Percentiles rank a stretch among this genome's conserved stretches.
phyloP scores from a whole-genome alignment of 1,140 invertebrate species.

The Drosophila pachea region DNA sequence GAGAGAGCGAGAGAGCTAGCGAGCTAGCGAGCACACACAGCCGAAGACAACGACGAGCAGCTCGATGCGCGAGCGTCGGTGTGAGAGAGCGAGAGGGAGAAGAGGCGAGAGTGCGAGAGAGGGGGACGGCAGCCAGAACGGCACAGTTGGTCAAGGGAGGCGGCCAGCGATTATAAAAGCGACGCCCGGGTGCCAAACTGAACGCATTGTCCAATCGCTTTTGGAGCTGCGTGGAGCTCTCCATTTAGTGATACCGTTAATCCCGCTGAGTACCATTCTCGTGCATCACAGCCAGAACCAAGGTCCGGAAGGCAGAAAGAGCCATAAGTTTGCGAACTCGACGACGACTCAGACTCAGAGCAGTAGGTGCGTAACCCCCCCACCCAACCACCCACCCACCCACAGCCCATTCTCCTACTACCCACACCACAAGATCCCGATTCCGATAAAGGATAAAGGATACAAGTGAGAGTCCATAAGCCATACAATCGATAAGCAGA shows the following conservation, averaged over 20 bases:
- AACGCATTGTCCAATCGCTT: conserved; percentile 75
- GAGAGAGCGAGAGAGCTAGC: background rate
- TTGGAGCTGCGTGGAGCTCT: conserved; percentile 76
- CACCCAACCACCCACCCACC: too few species aligned
- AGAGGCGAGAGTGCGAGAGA: background rate
- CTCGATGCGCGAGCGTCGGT: background rate
- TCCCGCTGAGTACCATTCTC: conserved; percentile 43
- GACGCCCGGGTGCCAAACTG: conserved; percentile 48
- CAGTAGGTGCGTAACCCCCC: conserved; percentile 58
- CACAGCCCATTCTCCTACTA: too few species aligned
- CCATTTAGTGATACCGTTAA: conserved; percentile 61
- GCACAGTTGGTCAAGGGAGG: conserved; percentile 28
- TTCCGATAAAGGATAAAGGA: conserved; percentile 21
- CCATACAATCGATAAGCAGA: background rate
- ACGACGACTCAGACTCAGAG: conserved; percentile 28
- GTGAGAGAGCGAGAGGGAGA: background rate
- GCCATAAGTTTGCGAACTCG: conserved; percentile 36
- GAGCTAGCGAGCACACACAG: background rate
- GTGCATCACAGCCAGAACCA: conserved; percentile 22
- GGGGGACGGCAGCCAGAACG: background rate
- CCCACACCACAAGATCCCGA: conserved; percentile 3
- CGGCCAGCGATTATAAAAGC: conserved; percentile 60
- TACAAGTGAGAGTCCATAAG: background rate
- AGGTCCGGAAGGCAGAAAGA: conserved; percentile 49
- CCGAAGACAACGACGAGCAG: too few species aligned